Percentiles rank a stretch among this genome's conserved stretches.
Evolutionary conservation across 2,113 vertebrate species (phyloP).

Genomic region (Hydrochoerus hydrochaeris): DNA sequence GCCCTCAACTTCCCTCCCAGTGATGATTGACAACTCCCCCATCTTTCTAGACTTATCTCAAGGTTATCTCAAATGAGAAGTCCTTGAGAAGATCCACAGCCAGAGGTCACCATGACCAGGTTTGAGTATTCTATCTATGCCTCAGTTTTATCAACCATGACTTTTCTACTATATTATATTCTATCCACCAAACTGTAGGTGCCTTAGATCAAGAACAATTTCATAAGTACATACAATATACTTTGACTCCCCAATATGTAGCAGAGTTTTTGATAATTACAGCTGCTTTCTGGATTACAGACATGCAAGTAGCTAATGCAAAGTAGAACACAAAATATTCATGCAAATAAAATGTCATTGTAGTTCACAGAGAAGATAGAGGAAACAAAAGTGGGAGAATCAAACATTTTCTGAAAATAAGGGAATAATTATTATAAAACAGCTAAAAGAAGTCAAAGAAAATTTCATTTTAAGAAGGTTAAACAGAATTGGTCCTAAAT

Average conservation of each 20-base stretch:
- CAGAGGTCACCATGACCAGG: rapidly evolving
- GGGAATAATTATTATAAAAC: not conserved
- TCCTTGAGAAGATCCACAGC: not conserved
- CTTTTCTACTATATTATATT: not conserved
- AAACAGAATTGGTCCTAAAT: not conserved
- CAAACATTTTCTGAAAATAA: not conserved
- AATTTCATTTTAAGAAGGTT: not conserved
- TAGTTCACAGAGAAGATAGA: not conserved
- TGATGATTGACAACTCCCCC: not conserved
- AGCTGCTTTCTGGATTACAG: not conserved
- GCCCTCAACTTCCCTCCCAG: not conserved
- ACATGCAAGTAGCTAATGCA: not conserved
- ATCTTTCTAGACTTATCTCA: not conserved
- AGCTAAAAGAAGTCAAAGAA: not conserved
- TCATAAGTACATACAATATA: no score
- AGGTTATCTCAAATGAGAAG: not conserved
- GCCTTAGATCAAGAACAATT: not conserved
- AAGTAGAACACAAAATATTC: not conserved
- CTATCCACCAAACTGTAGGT: not conserved
- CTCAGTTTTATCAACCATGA: not conserved
- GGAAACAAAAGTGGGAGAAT: not conserved
- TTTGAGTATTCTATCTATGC: not conserved
- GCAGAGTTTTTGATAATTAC: not conserved
- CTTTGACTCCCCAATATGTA: not conserved
- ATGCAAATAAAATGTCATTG: not conserved